Conservation (phyloP, 2,888 invertebrate genomes). For the Thumatha senex region DNA sequence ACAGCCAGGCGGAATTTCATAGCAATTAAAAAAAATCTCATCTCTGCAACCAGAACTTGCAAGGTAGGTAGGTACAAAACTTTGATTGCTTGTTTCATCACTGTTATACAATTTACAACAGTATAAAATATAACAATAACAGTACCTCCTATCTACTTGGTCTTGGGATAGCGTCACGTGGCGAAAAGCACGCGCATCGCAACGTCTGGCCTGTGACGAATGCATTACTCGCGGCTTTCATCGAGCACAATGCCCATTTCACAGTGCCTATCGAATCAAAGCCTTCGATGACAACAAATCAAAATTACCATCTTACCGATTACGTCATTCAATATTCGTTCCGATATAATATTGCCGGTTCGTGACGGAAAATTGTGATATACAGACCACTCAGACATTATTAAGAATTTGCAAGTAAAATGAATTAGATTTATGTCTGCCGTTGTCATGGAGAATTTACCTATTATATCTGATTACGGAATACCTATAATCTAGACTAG, state of each 20-base stretch:
- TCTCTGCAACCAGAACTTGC: too few relatives aligned
- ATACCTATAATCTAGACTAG: neutral
- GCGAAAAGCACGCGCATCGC: constrained; percentile 50
- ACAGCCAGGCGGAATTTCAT: too few relatives aligned
- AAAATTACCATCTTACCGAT: constrained; percentile 73
- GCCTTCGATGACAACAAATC: constrained; percentile 61
- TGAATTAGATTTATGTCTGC: constrained; percentile 44
- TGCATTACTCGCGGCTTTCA: constrained; percentile 64
- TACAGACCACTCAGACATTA: constrained; percentile 43
- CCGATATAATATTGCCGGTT: constrained; percentile 70
- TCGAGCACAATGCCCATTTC: constrained; percentile 65
- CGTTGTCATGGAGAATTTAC: constrained; percentile 25
- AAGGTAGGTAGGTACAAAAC: too few relatives aligned
- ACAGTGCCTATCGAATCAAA: constrained; percentile 53
- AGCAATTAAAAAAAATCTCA: too few relatives aligned
- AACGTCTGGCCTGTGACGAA: constrained; percentile 57
- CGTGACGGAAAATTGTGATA: constrained; percentile 59
- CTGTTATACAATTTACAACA: constrained; percentile 1
- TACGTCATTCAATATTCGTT: constrained; percentile 74
- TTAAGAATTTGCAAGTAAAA: constrained; percentile 44
- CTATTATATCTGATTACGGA: neutral
- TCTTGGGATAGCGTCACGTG: constrained; percentile 48
- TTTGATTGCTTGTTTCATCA: too few relatives aligned
- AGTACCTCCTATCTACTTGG: constrained; percentile 11
- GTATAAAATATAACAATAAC: constrained; percentile 14